Evolutionary conservation across 2,888 invertebrate species (phyloP), one percentile per base, ranked within the genome.

Genomic region (Drosophila putrida): DNA sequence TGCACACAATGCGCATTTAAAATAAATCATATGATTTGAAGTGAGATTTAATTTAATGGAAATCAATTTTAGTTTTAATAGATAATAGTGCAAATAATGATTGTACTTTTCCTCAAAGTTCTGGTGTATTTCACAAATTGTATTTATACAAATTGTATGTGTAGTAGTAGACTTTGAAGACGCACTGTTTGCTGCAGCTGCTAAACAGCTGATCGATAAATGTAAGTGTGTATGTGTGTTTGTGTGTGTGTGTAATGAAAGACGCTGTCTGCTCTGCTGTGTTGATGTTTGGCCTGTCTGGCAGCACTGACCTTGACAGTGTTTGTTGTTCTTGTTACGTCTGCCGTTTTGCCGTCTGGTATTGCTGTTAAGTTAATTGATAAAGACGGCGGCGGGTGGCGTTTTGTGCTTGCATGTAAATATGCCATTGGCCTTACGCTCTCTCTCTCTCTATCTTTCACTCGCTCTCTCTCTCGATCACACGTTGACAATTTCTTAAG

Each of bases 291-390:
- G 51, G 60, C 20, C 50, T 60, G 67, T 71, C 67, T 71, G 67
- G 70, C 74, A 65, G 49, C 73, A 44, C 53, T 74, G 72, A 75
- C 72, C 75, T 75, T 75, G 75, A 43, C 47, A 60, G 31, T 8
- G 31, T 9, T 41, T 41, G 39, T 27, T 62, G 28, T 43, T 67
- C 27, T 28, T 31, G 20, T 13, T 38, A 28, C 13, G 38, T 46
- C 33, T 43, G 31, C 11, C 25, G 5, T 13, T 44, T 15, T 9
- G 8, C 28, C 28, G 28, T 13, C 13, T 46, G 15, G 38, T 51
- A 25, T 31, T 31, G 53, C 51, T 66, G 60, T 43, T n/a, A 20
- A 36, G 33, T 44, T 50, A 53, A 54, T 49, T 69, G 71, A 59
- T 69, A 64, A 65, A 65, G 46, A 36, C 57, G 27, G 1, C 8